Conservation (phyloP, 2,888 invertebrate genomes). For the Eupithecia subfuscata region DNA sequence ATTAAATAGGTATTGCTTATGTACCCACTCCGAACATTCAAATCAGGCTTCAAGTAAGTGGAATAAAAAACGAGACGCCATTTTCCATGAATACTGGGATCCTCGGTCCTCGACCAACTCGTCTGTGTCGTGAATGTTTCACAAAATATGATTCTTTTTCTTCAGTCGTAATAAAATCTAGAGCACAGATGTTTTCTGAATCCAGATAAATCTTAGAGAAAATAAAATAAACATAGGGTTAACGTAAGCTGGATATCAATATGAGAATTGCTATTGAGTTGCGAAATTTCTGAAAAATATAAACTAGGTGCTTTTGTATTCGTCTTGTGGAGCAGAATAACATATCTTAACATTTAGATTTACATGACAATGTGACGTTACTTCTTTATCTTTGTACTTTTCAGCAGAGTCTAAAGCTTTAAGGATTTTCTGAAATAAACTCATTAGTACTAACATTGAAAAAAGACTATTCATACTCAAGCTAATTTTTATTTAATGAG, state of each 20-base stretch:
- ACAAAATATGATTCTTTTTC: constrained; percentile 23
- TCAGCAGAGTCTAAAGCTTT: neutral
- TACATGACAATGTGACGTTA: neutral
- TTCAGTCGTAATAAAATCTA: constrained; percentile 29
- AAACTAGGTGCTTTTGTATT: neutral
- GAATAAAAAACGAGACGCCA: neutral
- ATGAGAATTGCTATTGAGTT: constrained; percentile 15
- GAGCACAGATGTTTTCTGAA: constrained; percentile 28
- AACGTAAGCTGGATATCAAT: constrained; percentile 10
- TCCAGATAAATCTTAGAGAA: constrained; percentile 25
- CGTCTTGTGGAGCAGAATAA: neutral
- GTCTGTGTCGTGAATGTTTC: constrained; percentile 23
- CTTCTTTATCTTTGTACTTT: neutral
- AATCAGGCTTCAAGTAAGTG: neutral
- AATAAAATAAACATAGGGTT: constrained; percentile 17
- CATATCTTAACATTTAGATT: neutral
- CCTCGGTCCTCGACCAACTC: constrained; percentile 7
- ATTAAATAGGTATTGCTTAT: neutral
- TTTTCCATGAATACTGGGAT: constrained; percentile 7
- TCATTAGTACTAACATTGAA: neutral
- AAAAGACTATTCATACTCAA: neutral
- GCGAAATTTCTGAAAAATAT: neutral
- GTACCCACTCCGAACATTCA: neutral
- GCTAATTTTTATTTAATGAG: too few relatives aligned
- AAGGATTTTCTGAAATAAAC: neutral